Conservation (phyloP, 2,888 invertebrate species). For the Mesorhabditis spiculigera region DNA sequence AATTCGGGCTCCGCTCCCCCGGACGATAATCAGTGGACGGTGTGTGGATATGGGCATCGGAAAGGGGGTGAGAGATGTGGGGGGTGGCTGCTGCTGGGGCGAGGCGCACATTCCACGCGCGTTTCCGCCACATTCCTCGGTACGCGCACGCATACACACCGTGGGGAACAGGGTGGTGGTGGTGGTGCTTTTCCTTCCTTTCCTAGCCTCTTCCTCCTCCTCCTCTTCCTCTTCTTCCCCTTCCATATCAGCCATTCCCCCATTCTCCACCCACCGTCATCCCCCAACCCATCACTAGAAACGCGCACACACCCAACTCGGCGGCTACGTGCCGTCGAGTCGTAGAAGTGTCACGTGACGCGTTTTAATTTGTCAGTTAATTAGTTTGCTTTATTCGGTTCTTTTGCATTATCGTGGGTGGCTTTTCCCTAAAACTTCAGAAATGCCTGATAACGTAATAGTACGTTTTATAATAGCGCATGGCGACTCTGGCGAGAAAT, state of each 20-base stretch:
- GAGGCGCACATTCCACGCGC: slow-evolving; percentile 2
- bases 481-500: no score
- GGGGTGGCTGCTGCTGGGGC: neutral
- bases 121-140: slow-evolving; percentile 1
- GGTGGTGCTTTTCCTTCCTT: neutral
- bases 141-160: neutral
- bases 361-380: no score
- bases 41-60: neutral
- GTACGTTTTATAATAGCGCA: no score
- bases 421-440: no score
- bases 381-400: no score
- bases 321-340: no score
- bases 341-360: no score
- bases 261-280: neutral
- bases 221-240: slow-evolving; percentile 1
- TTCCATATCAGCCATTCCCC: neutral
- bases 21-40: neutral
- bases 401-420: no score
- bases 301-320: no score
- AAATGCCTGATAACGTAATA: no score
- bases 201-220: neutral
- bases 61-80: neutral
- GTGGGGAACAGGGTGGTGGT: neutral
- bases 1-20: neutral
- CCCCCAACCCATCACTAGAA: neutral